phyloP scores from a whole-genome alignment of 2,888 invertebrate species.

The Drosophila buzzatii region DNA sequence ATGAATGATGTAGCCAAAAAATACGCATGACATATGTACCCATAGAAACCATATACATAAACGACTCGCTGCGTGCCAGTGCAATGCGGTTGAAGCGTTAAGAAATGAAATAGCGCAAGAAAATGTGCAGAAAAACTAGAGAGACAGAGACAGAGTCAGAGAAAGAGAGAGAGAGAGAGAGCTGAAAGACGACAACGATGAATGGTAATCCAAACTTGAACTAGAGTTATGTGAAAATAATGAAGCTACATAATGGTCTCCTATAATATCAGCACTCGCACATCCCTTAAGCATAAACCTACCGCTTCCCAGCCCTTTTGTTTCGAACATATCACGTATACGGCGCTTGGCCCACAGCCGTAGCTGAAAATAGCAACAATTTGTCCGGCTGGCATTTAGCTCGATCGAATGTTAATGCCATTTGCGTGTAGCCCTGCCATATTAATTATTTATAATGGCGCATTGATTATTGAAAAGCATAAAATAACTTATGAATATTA shows the following conservation, averaged over 20 bases:
- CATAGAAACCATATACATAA: constrained; percentile 8
- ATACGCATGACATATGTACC: constrained; percentile 16
- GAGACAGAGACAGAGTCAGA: neutral
- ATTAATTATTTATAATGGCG: constrained; percentile 53
- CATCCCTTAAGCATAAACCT: neutral
- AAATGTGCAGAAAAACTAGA: constrained; percentile 14
- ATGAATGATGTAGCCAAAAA: constrained; percentile 22
- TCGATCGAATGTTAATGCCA: constrained; percentile 20
- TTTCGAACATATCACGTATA: constrained; percentile 21
- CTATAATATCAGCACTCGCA: neutral
- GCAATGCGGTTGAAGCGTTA: constrained; percentile 9
- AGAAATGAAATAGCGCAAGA: constrained; percentile 38
- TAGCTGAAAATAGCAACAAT: constrained; percentile 11
- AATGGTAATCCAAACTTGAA: constrained; percentile 7
- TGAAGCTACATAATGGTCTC: constrained; percentile 44
- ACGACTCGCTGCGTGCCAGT: constrained; percentile 12
- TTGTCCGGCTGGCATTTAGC: constrained; percentile 25
- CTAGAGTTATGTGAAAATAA: constrained; percentile 58
- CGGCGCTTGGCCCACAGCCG: constrained; percentile 7
- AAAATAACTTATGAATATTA: constrained; percentile 45
- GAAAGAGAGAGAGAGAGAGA: neutral
- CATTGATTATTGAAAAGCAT: constrained; percentile 52
- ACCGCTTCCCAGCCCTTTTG: no score
- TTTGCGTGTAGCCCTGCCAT: constrained; percentile 17
- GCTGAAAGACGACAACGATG: constrained; percentile 10